phyloP scores from a whole-genome alignment of 2,888 invertebrate species.

The Aethes cnicana region DNA sequence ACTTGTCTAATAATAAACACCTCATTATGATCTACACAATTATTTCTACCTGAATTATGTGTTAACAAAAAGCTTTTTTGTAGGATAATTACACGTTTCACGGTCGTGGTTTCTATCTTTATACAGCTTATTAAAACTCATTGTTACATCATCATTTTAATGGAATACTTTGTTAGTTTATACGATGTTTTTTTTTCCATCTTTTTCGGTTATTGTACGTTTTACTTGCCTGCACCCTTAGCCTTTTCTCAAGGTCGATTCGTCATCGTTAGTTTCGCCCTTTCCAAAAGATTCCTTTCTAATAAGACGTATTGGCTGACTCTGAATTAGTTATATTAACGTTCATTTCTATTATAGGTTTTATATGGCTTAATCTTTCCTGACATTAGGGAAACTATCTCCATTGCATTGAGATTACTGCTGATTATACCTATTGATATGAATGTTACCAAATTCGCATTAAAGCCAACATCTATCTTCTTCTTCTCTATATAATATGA shows the following conservation, averaged over 20 bases:
- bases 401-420: too few species aligned
- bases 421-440: too few species aligned
- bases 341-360: too few species aligned
- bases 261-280: slow-evolving; percentile 8
- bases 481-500: too few species aligned
- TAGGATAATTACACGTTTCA: slow-evolving; percentile 20
- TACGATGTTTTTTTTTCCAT: slow-evolving; percentile 2
- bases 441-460: too few species aligned
- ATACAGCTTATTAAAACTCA: slow-evolving; percentile 9
- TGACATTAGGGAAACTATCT: too few species aligned
- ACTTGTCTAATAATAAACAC: background rate
- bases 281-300: background rate
- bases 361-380: too few species aligned
- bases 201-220: slow-evolving; percentile 1
- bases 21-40: background rate
- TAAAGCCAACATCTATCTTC: too few species aligned
- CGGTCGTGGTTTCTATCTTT: slow-evolving; percentile 15
- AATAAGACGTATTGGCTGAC: background rate
- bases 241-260: slow-evolving; percentile 7
- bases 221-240: slow-evolving; percentile 7
- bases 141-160: background rate
- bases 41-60: background rate
- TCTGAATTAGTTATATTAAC: too few species aligned
- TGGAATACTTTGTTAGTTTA: background rate
- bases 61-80: slow-evolving; percentile 24